Base-by-base conservation (phyloP, 1,140 invertebrate genomes). In the Protaetia brevitarsis region DNA sequence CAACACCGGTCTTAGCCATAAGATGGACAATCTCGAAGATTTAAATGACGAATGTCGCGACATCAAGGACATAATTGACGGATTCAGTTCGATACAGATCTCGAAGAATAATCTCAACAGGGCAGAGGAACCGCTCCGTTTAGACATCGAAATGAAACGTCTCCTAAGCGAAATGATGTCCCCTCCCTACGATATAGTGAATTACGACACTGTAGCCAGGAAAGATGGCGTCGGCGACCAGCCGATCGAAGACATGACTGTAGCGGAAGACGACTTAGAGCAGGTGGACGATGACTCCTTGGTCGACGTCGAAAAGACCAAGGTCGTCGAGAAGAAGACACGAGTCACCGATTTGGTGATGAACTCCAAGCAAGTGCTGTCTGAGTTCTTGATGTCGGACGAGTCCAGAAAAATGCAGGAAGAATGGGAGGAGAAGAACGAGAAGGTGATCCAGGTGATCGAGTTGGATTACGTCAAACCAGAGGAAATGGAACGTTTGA, bases 331-430 rank as follows among this genome's bases (percentile, higher is more conserved):
- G 57, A 71, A 71, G 59, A 71, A 71, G 31, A 65, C 68, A 1
- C 29, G 70, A 21, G 41, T 71, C 10, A 71, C 70, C 2, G 70
- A 71, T 68, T 58, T 71, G 28, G 65, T 71, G 8, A 71, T 69
- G 65, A 71, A 71, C 51, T 71, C 70, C 2, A 69, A 63, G 23
- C 66, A 71, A 51, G 63, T 63, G n/a, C 27, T 71, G 2, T 65
- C 31, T 8, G 66, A 68, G 31, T 62, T 65, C 19, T 37, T 71
- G 0, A 63, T 63, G 60, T 36, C 57, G 19, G 66, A 65, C 21
- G 70, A 71, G 41, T 45, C 66, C 8, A 66, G 64, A 13, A 60
- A 59, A n/a, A 57, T 56, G 11, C 68, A 67, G 16, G 70, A 67
- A n/a, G 66, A 67, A n/a, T 71, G 68, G 70, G 70, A 71, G 29